phyloP scores from a whole-genome alignment of 1,140 invertebrate species.

The Zaprionus camerounensis region DNA sequence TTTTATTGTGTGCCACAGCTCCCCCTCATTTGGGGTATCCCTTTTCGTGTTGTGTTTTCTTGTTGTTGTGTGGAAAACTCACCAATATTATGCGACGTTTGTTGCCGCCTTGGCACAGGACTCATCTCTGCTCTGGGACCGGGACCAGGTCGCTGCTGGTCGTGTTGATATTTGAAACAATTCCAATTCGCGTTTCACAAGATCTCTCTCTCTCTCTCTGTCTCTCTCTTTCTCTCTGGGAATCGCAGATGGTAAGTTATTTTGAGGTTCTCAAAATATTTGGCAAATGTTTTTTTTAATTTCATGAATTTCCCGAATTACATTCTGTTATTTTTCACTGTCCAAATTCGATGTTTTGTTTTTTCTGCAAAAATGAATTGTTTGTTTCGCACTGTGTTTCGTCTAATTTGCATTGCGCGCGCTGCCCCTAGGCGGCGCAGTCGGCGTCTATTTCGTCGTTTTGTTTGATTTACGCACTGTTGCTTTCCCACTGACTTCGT shows the following conservation, averaged over 20 bases:
- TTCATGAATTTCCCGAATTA: constrained; percentile 52
- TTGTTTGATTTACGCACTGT: constrained; percentile 16
- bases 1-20: constrained; percentile 20
- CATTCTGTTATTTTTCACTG: constrained; percentile 68
- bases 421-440: constrained; percentile 18
- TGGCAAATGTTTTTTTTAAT: constrained; percentile 54
- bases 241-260: constrained; percentile 51
- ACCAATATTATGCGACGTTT: constrained; percentile 52
- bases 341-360: constrained; percentile 64
- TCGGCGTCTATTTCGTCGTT: constrained; percentile 1
- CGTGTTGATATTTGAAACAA: constrained; percentile 7
- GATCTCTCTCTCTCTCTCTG: not conserved
- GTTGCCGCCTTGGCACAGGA: constrained; percentile 26
- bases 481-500: constrained; percentile 24
- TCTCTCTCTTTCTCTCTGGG: not conserved
- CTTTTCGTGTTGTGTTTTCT: not conserved
- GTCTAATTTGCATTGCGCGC: constrained; percentile 66
- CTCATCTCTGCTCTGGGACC: constrained; percentile 8
- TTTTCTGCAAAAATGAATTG: constrained; percentile 55
- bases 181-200: not conserved
- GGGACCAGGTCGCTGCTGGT: not conserved
- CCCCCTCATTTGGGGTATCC: constrained; percentile 2
- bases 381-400: constrained; percentile 66
- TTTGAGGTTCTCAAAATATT: constrained; percentile 76
- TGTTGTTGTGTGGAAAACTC: constrained; percentile 40